These are phyloP conservation scores for Sardina pilchardus DNA, from an alignment of 2,113 vertebrate species.

Conservation along the genomic window DNA sequence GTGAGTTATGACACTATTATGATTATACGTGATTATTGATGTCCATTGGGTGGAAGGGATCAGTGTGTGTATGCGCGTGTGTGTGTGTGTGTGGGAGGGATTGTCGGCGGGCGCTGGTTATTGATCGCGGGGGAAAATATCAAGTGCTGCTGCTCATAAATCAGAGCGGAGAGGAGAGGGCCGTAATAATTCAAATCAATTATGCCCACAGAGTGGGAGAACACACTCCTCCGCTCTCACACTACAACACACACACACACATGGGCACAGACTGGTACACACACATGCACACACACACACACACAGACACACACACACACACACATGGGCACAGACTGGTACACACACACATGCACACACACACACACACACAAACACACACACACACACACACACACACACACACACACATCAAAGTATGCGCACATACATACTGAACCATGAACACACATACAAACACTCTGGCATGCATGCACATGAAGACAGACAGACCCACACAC, in stretches of 20 bases:
- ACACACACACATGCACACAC: neutral
- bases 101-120: conserved; percentile 44
- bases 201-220: conserved; percentile 18
- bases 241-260: neutral
- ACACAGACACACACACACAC: neutral
- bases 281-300: neutral
- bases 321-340: neutral
- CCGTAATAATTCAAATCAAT: conserved; percentile 47
- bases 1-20: conserved; percentile 49
- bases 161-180: conserved; percentile 29
- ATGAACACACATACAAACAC: too few relatives aligned
- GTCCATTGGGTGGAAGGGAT: conserved; percentile 39
- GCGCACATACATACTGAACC: too few relatives aligned
- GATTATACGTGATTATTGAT: conserved; percentile 44
- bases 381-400: neutral
- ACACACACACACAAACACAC: neutral
- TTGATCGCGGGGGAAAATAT: conserved; percentile 40
- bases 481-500: neutral
- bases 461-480: neutral
- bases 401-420: neutral
- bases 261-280: neutral
- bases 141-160: conserved; percentile 44
- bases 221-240: neutral
- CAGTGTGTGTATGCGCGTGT: neutral
- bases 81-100: conserved; percentile 30